Evolutionary conservation across 2,797 vertebrate genomes (phyloP).

Genomic region (Valencia hispanica): DNA sequence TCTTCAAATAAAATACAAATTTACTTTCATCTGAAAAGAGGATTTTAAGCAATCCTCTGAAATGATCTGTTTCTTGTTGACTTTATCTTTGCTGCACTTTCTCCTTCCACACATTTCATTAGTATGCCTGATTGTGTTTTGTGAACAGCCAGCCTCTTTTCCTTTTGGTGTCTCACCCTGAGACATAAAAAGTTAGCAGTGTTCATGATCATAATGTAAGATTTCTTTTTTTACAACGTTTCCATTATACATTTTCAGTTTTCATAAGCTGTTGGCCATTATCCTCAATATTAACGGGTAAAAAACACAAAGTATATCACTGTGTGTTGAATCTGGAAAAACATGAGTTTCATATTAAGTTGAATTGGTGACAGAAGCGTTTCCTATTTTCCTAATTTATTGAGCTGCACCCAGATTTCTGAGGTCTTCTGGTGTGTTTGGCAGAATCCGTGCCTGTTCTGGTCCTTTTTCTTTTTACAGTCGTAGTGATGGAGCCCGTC

Average conservation of each 20-base stretch:
- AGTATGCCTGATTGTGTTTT: not conserved
- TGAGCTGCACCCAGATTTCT: too few relatives aligned
- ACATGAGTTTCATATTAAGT: too few relatives aligned
- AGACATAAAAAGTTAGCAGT: too few relatives aligned
- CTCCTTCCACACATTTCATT: not conserved
- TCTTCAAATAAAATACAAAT: not conserved
- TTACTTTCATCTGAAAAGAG: not conserved
- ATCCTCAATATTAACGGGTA: not conserved
- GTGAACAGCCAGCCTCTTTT: too few relatives aligned
- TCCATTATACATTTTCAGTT: too few relatives aligned
- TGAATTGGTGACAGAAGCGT: too few relatives aligned
- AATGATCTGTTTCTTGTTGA: not conserved
- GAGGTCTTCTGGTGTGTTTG: constrained; percentile 2
- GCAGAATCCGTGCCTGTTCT: constrained; percentile 26
- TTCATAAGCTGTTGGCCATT: not conserved
- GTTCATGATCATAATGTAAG: too few relatives aligned
- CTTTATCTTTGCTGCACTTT: not conserved
- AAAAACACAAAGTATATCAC: not conserved
- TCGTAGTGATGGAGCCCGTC: constrained; percentile 9
- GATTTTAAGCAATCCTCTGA: not conserved
- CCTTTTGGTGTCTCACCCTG: too few relatives aligned
- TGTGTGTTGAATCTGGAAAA: not conserved
- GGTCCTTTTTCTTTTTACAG: not conserved
- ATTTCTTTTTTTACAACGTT: too few relatives aligned
- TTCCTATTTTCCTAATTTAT: too few relatives aligned